A percentile compares a stretch with the other conserved stretches of the same genome.
phyloP scores from a whole-genome alignment of 2,113 vertebrate genomes.

The Calidris pygmaea region DNA sequence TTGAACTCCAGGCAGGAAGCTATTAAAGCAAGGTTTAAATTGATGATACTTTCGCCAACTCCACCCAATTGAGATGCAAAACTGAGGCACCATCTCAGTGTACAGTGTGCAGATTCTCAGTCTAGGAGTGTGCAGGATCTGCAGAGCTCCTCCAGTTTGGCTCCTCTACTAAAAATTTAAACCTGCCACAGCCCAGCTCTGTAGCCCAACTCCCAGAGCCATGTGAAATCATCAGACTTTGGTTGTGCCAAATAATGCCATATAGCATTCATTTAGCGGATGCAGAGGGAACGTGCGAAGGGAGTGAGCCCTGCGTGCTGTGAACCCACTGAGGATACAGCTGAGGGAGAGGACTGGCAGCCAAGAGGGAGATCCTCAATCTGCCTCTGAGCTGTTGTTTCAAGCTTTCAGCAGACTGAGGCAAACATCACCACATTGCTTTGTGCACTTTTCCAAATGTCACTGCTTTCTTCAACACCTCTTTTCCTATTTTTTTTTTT shows the following conservation, averaged over 20 bases:
- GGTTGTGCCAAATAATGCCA: not conserved
- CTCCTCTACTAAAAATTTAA: not conserved
- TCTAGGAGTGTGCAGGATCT: not conserved
- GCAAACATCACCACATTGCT: not conserved
- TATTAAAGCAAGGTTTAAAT: not conserved
- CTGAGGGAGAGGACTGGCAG: not conserved
- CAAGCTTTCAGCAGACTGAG: not conserved
- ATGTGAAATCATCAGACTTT: not conserved
- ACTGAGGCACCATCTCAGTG: not conserved
- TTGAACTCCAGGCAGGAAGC: not conserved
- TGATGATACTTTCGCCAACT: not conserved
- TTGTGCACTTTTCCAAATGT: not conserved
- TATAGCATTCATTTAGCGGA: not conserved
- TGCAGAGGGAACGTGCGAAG: not conserved
- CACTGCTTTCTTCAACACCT: not conserved
- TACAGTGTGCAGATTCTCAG: not conserved
- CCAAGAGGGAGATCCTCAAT: not conserved
- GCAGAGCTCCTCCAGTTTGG: not conserved
- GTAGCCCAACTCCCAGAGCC: not conserved
- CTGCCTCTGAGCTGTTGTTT: constrained; percentile 2
- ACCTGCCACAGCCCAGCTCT: not conserved
- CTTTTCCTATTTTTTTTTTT: too few relatives aligned
- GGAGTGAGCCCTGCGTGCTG: not conserved
- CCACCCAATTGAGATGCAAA: not conserved
- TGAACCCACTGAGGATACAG: not conserved